Percentiles rank a stretch among this genome's conserved stretches.
Conservation (phyloP, 2,888 invertebrate genomes). For the Dryomyza anilis region DNA sequence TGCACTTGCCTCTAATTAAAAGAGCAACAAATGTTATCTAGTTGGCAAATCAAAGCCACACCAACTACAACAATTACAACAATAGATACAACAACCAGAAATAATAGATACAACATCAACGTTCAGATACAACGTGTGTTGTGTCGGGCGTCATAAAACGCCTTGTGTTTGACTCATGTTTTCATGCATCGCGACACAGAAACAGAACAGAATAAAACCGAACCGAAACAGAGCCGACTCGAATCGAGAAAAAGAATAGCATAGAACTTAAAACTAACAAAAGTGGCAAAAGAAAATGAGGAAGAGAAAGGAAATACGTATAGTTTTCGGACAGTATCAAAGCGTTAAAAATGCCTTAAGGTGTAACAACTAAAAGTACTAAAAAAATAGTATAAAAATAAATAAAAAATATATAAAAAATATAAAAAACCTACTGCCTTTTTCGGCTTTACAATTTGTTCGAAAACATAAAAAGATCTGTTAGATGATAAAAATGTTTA, state of each 20-base stretch:
- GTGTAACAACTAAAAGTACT: no score
- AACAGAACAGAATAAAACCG: not conserved
- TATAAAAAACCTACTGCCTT: no score
- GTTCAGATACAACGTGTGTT: not conserved
- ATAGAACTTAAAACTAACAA: not conserved
- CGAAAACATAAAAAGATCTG: not conserved
- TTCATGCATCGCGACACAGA: constrained; percentile 12
- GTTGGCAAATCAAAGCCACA: constrained; percentile 4
- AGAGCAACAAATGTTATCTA: constrained; percentile 10
- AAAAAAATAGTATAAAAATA: no score
- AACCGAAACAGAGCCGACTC: not conserved
- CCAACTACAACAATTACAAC: not conserved
- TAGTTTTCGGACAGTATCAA: no score
- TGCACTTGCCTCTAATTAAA: constrained; percentile 9
- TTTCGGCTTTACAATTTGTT: no score
- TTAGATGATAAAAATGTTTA: not conserved
- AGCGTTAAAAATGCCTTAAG: no score
- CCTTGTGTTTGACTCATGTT: constrained; percentile 20
- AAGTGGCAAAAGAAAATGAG: not conserved
- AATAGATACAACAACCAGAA: not conserved
- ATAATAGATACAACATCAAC: not conserved
- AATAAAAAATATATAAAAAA: no score
- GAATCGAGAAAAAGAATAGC: not conserved
- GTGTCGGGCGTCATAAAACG: not conserved
- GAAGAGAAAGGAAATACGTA: no score